Percentiles rank a stretch among this genome's conserved stretches.
These are phyloP conservation scores for Griposia aprilina DNA, from an alignment of 2,888 invertebrate genomes.

Conservation along the genomic window DNA sequence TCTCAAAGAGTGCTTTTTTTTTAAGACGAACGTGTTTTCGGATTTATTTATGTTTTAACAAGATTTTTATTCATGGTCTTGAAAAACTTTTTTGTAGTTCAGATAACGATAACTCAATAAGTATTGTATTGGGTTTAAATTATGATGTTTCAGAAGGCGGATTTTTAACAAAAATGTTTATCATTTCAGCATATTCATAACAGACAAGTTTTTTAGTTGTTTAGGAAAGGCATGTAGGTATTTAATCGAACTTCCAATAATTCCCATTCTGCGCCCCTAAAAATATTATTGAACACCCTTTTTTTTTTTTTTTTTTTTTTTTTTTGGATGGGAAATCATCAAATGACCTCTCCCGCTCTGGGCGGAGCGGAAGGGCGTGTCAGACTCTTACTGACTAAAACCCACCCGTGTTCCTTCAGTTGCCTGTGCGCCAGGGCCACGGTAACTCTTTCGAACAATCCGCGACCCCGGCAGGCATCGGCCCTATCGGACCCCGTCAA, in stretches of 20 bases:
- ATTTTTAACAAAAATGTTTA: background rate
- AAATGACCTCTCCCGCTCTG: too few relatives aligned
- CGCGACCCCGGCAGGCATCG: too few relatives aligned
- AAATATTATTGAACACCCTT: background rate
- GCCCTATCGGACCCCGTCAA: too few relatives aligned
- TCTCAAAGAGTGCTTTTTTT: slow-evolving; percentile 4
- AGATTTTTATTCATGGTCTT: background rate
- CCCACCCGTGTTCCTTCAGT: too few relatives aligned
- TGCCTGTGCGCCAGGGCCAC: too few relatives aligned
- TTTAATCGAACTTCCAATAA: background rate
- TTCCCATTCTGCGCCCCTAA: too few relatives aligned
- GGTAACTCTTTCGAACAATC: too few relatives aligned
- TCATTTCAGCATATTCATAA: background rate
- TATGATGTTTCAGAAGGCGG: background rate
- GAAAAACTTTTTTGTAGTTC: background rate
- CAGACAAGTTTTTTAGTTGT: background rate
- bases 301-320: too few relatives aligned
- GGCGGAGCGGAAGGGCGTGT: too few relatives aligned
- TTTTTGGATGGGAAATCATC: too few relatives aligned
- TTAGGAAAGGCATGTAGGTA: background rate
- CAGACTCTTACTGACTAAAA: too few relatives aligned
- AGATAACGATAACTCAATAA: background rate
- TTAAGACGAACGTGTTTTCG: background rate
- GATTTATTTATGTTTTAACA: background rate
- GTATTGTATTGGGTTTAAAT: background rate